Base-by-base conservation (phyloP, 2,797 vertebrate genomes). In the Lates japonicus region DNA sequence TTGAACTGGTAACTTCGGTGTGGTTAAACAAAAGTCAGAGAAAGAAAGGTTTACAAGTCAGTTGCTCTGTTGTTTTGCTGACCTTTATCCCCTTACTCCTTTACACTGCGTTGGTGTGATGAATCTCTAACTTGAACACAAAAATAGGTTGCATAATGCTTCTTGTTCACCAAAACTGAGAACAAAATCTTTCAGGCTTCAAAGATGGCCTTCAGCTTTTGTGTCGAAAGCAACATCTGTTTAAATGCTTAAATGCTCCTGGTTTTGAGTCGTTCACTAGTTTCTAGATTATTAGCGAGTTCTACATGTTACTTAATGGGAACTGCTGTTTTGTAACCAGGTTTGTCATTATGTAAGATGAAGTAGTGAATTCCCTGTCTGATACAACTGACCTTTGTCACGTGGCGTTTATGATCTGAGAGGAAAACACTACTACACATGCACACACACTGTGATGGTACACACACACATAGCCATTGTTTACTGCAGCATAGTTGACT, bases 341-440 rank as follows among this genome's bases (percentile, higher is more conserved):
- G 76, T 78, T 70, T 37, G 73, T 61, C 55, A 62, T 93, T 90
- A 90, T 78, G 74, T 89, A 93, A 92, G n/a, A n/a, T n/a, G n/a
- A 85, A 66, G 59, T 88, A 84, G 89, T 90, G 90, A 86, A 87
- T 88, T 88, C 82, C 60, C 52, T 62, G 73, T 83, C 62, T 90
- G 86, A 89, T 83, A 82, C 65, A 85, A 87, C 85, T 92, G 91
- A 92, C 88, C 85, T 80, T 69, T 81, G 89, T 92, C 92, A 92
- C 89, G 89, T 92, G 91, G 81, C 11, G 11, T 86, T 90, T 75
- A 76, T 81, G 84, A 82, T 82, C 75, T 71, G 42, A 51, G 20
- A 74, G 41, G 33, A 35, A 68, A 39, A 35, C 70, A 42, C 57
- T 29, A 29, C 25, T 51, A 66, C 41, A 48, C 54, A 51, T 16